phyloP scores from a whole-genome alignment of 2,797 vertebrate genomes.

The Melanotaenia parkinsoni region DNA sequence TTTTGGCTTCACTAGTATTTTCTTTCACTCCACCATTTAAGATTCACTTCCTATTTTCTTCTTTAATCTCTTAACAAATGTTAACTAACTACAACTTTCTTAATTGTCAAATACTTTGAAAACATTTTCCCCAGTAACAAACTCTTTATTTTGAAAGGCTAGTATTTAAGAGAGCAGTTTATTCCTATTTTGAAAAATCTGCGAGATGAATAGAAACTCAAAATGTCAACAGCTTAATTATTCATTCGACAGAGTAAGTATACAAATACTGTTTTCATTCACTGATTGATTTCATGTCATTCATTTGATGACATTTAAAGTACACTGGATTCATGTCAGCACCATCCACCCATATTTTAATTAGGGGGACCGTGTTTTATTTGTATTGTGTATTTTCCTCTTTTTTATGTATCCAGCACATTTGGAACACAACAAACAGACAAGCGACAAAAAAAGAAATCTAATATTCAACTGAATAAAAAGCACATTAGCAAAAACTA shows the following conservation, averaged over 20 bases:
- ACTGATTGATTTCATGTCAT: too few relatives aligned
- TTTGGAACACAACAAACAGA: background rate
- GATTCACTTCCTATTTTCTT: background rate
- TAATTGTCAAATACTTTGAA: background rate
- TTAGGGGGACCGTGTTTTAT: too few relatives aligned
- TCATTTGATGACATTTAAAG: too few relatives aligned
- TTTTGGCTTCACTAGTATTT: slow-evolving; percentile 1
- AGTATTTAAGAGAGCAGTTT: background rate
- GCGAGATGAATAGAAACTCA: too few relatives aligned
- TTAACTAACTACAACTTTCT: background rate
- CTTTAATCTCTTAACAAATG: background rate
- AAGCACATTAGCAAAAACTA: background rate
- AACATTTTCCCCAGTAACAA: background rate
- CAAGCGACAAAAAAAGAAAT: background rate
- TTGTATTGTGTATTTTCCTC: background rate
- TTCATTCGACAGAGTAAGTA: too few relatives aligned
- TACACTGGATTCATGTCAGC: too few relatives aligned
- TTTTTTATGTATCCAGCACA: background rate
- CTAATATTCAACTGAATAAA: background rate
- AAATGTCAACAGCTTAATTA: too few relatives aligned
- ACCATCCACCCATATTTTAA: too few relatives aligned
- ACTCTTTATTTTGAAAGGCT: background rate
- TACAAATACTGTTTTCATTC: too few relatives aligned
- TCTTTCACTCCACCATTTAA: background rate
- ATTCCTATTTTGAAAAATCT: background rate